A percentile compares a stretch with the other conserved stretches of the same genome.
These are phyloP conservation scores for Indri indri DNA, from an alignment of 2,113 vertebrate genomes.

Conservation along the genomic window DNA sequence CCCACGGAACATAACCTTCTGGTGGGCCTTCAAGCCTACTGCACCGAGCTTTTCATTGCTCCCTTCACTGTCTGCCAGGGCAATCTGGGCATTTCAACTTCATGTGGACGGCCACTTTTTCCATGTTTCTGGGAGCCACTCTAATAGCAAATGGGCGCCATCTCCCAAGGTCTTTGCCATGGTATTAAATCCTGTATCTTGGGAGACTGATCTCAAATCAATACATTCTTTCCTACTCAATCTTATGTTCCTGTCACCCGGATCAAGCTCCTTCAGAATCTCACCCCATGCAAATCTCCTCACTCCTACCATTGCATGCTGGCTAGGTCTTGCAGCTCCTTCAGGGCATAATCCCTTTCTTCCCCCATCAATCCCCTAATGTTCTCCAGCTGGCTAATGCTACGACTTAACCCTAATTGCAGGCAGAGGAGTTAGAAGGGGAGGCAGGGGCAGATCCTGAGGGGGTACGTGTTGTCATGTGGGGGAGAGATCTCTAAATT, in stretches of 20 bases:
- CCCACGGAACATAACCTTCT: neutral
- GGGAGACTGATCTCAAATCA: neutral
- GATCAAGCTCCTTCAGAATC: neutral
- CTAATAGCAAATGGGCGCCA: neutral
- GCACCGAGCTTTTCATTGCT: neutral
- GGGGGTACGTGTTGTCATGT: neutral
- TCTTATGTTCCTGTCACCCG: neutral
- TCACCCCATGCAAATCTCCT: neutral
- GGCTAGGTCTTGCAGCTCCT: neutral
- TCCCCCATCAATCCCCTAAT: neutral
- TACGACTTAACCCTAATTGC: neutral
- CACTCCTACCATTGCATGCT: neutral
- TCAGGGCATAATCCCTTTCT: neutral
- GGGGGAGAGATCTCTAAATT: neutral
- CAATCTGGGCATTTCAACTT: neutral
- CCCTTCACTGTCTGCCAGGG: neutral
- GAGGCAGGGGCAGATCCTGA: neutral
- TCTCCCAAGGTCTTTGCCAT: neutral
- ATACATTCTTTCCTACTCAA: neutral
- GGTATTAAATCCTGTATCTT: neutral
- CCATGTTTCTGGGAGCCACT: neutral
- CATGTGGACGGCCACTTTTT: neutral
- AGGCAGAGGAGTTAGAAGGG: neutral
- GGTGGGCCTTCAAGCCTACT: neutral
- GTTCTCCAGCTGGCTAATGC: neutral